Evolutionary conservation across 37 sponge, comb jelly and placozoan genomes (phyloP).

Genomic region (Oscarella lobularis): DNA sequence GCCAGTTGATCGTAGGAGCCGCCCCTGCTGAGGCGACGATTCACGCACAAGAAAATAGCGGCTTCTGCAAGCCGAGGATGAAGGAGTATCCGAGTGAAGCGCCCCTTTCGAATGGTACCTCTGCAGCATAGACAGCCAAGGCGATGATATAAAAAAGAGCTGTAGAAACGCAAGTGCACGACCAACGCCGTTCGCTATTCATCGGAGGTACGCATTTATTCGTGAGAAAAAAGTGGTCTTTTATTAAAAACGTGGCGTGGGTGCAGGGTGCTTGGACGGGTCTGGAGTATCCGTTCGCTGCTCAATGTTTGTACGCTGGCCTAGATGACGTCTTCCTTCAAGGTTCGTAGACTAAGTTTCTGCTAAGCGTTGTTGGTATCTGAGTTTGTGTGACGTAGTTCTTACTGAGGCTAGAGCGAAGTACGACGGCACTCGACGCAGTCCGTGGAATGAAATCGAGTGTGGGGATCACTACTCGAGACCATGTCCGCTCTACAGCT

Average conservation of each 20-base stretch:
- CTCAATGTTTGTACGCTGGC: constrained; percentile 3
- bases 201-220: constrained; percentile 1
- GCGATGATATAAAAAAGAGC: too few species aligned
- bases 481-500: constrained; percentile 8
- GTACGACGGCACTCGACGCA: constrained; percentile 12
- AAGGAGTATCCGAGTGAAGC: too few species aligned
- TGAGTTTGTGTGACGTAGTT: too few species aligned
- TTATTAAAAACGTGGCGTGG: neutral
- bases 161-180: too few species aligned
- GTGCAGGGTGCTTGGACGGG: constrained; percentile 19
- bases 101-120: too few species aligned
- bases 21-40: too few species aligned
- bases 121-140: too few species aligned
- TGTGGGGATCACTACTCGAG: constrained; percentile 20
- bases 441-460: constrained; percentile 22
- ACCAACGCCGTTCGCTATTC: constrained; percentile 2
- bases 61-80: too few species aligned
- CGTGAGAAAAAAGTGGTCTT: neutral
- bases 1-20: too few species aligned
- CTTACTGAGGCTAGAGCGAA: constrained; percentile 7
- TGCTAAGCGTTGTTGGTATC: too few species aligned
- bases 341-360: neutral
- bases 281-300: constrained; percentile 12
- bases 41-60: too few species aligned
- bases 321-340: constrained; percentile 3